Evolutionary conservation across 2,797 vertebrate genomes (phyloP).

Genomic region (Anguilla pacifica): DNA sequence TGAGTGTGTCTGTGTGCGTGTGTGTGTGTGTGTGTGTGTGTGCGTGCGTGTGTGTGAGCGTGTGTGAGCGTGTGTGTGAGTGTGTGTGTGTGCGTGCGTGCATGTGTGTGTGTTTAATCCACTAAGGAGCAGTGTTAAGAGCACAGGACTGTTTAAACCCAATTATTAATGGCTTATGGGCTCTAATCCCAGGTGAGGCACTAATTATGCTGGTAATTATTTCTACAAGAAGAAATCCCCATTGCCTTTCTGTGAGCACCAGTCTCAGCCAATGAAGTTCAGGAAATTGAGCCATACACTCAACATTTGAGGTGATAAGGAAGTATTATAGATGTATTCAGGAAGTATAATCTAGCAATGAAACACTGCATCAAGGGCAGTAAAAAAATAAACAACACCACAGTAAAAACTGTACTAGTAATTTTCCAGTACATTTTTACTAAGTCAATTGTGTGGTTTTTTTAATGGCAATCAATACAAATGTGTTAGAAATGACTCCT

Average conservation of each 20-base stretch:
- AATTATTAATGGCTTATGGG: background rate
- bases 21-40: background rate
- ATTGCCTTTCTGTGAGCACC: background rate
- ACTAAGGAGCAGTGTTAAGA: background rate
- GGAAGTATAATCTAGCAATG: background rate
- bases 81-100: background rate
- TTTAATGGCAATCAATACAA: background rate
- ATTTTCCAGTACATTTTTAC: no score
- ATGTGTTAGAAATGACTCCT: background rate
- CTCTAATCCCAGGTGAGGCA: background rate
- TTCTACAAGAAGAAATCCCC: background rate
- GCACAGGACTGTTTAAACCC: background rate
- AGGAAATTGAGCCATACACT: background rate
- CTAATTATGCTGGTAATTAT: slow-evolving; percentile 2
- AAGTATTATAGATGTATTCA: background rate
- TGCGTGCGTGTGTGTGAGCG: no score
- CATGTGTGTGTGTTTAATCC: background rate
- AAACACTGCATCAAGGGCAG: background rate
- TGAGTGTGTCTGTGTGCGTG: background rate
- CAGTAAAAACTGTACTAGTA: no score
- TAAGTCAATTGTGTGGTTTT: background rate
- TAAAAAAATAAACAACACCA: background rate
- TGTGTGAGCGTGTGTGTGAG: background rate
- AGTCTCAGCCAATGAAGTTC: background rate
- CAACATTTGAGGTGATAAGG: background rate